A percentile compares a stretch with the other conserved stretches of the same genome.
phyloP scores from a whole-genome alignment of 2,888 invertebrate species.

The Tyria jacobaeae region DNA sequence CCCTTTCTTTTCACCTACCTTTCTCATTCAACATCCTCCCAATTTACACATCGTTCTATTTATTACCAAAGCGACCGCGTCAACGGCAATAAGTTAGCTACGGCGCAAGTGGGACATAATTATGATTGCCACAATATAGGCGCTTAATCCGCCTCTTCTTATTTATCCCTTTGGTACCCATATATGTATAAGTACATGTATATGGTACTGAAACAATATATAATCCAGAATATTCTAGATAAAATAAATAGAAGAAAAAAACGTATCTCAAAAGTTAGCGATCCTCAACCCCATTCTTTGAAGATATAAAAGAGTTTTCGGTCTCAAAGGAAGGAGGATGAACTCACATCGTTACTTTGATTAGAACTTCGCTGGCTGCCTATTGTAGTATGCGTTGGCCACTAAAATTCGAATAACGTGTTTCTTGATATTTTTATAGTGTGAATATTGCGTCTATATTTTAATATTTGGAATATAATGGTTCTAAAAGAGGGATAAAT shows the following conservation, averaged over 20 bases:
- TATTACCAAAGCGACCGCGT: too few relatives aligned
- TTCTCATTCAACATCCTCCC: too few relatives aligned
- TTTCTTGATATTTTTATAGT: neutral
- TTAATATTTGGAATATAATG: neutral
- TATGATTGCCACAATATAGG: too few relatives aligned
- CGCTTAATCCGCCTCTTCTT: too few relatives aligned
- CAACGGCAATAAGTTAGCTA: too few relatives aligned
- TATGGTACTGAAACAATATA: neutral
- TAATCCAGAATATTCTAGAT: neutral
- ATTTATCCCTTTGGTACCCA: too few relatives aligned
- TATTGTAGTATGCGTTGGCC: conserved; percentile 22
- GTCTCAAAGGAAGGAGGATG: conserved; percentile 68
- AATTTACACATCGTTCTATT: too few relatives aligned
- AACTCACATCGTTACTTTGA: conserved; percentile 55
- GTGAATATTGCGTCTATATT: neutral
- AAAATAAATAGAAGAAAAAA: conserved; percentile 41
- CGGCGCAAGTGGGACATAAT: too few relatives aligned
- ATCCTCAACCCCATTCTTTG: conserved; percentile 54
- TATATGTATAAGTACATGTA: too few relatives aligned
- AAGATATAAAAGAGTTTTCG: conserved; percentile 69
- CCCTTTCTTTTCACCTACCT: too few relatives aligned
- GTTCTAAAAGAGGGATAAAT: too few relatives aligned
- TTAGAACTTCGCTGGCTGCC: conserved; percentile 23
- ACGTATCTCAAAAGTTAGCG: conserved; percentile 58
- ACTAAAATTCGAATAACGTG: neutral